Evolutionary conservation across 2,888 invertebrate genomes (phyloP).

Genomic region (Agrenia bidenticulata): DNA sequence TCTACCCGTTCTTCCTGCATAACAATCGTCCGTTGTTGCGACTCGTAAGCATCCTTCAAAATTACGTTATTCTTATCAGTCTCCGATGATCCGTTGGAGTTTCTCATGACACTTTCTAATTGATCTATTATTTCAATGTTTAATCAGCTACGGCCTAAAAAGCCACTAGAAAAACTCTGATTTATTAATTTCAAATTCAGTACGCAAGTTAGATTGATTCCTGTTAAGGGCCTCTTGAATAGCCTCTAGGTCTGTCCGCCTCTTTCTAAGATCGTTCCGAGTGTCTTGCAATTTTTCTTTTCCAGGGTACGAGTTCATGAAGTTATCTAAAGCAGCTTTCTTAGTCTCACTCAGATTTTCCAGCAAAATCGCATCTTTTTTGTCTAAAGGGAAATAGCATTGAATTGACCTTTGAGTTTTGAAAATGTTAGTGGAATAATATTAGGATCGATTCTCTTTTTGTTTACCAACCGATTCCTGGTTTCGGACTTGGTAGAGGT

Average conservation of each 20-base stretch:
- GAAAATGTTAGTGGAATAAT: too few relatives aligned
- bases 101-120: slow-evolving; percentile 25
- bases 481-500: background rate
- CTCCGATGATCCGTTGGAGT: slow-evolving; percentile 17
- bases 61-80: slow-evolving; percentile 19
- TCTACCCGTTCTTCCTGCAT: slow-evolving; percentile 39
- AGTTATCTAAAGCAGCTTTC: slow-evolving; percentile 42
- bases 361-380: slow-evolving; percentile 24
- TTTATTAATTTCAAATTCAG: too few relatives aligned
- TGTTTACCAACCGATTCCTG: background rate
- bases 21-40: slow-evolving; percentile 34
- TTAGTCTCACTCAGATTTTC: slow-evolving; percentile 29
- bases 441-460: too few relatives aligned
- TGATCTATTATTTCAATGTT: slow-evolving; percentile 9
- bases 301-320: slow-evolving; percentile 37
- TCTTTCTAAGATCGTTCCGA: slow-evolving; percentile 27
- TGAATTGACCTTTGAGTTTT: too few relatives aligned
- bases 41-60: slow-evolving; percentile 21
- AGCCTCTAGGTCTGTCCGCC: slow-evolving; percentile 33
- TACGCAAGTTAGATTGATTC: slow-evolving; percentile 26
- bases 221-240: slow-evolving; percentile 31
- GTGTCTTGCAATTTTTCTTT: slow-evolving; percentile 30
- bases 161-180: background rate
- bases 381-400: slow-evolving; percentile 8
- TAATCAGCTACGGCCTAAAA: background rate